Evolutionary conservation across 2,797 vertebrate species (phyloP).

Genomic region (Sebastiscus tertius): DNA sequence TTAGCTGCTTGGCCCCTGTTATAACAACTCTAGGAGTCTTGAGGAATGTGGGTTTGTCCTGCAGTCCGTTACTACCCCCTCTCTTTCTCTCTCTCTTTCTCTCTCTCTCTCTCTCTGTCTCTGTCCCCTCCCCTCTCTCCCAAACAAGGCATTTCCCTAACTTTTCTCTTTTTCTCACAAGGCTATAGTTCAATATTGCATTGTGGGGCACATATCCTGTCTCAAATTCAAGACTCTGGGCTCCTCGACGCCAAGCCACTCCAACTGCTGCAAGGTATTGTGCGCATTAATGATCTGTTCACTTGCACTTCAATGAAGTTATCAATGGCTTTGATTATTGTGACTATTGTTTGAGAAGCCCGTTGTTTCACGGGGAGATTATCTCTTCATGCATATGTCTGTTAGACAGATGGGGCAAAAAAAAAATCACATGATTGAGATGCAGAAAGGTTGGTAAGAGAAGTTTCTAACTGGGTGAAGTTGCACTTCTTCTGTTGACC

Average conservation of each 20-base stretch:
- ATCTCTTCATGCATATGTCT: slow-evolving; percentile 31
- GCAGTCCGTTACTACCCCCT: slow-evolving; percentile 81
- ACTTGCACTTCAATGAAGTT: slow-evolving; percentile 29
- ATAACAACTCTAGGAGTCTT: slow-evolving; percentile 78
- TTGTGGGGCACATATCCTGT: slow-evolving; percentile 77
- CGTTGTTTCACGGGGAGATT: slow-evolving; percentile 51
- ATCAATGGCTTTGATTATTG: slow-evolving; percentile 59
- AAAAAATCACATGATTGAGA: background rate
- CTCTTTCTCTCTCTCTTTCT: slow-evolving; percentile 66
- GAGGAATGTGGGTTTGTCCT: slow-evolving; percentile 87
- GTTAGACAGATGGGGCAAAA: background rate
- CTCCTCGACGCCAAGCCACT: slow-evolving; percentile 75
- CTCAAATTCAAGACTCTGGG: slow-evolving; percentile 83
- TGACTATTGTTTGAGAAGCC: slow-evolving; percentile 50
- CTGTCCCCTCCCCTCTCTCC: slow-evolving; percentile 86
- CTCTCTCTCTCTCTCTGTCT: slow-evolving; percentile 70
- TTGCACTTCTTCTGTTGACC: slow-evolving; percentile 16
- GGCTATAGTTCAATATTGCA: slow-evolving; percentile 84
- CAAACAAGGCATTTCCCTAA: slow-evolving; percentile 86
- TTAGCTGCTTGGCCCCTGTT: slow-evolving; percentile 69
- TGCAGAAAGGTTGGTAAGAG: background rate
- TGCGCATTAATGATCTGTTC: slow-evolving; percentile 36
- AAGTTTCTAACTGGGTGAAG: background rate
- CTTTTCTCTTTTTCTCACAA: slow-evolving; percentile 85
- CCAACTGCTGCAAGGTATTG: slow-evolving; percentile 79